A percentile compares a stretch with the other conserved stretches of the same genome.
These are phyloP conservation scores for Branchellion lobata DNA, from an alignment of 2,888 invertebrate species.

Conservation along the genomic window DNA sequence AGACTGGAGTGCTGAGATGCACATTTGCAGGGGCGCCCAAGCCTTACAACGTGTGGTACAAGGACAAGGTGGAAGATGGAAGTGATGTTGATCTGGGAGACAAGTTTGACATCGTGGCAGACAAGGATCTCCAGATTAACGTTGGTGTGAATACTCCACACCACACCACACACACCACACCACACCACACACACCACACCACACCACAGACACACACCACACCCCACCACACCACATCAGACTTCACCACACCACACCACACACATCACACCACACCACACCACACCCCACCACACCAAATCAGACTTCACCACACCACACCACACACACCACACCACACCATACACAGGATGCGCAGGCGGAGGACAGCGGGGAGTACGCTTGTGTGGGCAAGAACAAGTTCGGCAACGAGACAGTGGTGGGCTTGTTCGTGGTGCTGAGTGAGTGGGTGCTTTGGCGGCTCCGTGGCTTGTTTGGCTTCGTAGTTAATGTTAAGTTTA, in stretches of 20 bases:
- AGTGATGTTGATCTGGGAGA: constrained; percentile 17
- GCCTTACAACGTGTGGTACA: constrained; percentile 86
- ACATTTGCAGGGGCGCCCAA: constrained; percentile 92
- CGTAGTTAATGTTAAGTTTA: no score
- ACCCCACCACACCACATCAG: no score
- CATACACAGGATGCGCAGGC: constrained; percentile 31
- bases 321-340: no score
- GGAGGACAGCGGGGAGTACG: constrained; percentile 89
- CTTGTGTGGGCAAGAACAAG: constrained; percentile 88
- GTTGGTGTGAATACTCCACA: no score
- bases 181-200: no score
- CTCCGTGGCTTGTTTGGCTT: constrained; percentile 17
- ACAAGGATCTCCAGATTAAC: constrained; percentile 37
- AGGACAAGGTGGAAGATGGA: background rate
- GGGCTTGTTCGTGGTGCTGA: constrained; percentile 79
- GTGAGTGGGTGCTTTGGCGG: constrained; percentile 63
- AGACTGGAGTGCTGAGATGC: constrained; percentile 66
- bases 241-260: no score
- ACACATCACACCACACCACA: no score
- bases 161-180: no score
- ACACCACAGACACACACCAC: no score
- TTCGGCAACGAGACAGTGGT: constrained; percentile 79
- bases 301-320: no score
- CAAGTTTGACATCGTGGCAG: constrained; percentile 23
- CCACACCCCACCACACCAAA: no score